These are phyloP conservation scores for Ptychobarbus kaznakovi DNA, from an alignment of 2,797 vertebrate species.

Conservation along the genomic window DNA sequence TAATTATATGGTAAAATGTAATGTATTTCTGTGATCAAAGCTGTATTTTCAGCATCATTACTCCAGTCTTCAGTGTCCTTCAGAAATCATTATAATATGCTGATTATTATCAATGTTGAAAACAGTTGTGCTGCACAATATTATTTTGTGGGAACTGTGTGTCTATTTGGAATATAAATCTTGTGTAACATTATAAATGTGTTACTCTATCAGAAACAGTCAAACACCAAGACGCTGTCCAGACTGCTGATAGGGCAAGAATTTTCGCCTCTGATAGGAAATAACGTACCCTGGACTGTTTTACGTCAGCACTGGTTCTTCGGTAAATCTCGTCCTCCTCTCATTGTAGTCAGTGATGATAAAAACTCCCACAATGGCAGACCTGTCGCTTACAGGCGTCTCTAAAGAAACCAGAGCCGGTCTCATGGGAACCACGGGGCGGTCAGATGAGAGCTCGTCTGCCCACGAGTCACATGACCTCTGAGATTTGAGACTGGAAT, in stretches of 20 bases:
- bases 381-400: conserved; percentile 7
- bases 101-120: background rate
- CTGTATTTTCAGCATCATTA: background rate
- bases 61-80: background rate
- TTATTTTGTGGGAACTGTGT: background rate
- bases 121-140: background rate
- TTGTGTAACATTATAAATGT: background rate
- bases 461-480: background rate
- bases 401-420: conserved; percentile 25
- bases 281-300: background rate
- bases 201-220: background rate
- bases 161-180: background rate
- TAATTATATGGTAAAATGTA: background rate
- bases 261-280: background rate
- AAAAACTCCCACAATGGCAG: conserved; percentile 25
- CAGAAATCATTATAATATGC: background rate
- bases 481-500: conserved; percentile 18
- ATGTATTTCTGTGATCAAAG: background rate
- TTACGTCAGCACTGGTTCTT: background rate
- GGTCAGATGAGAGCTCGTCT: background rate
- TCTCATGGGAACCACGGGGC: conserved; percentile 19
- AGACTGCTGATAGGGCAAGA: conserved; percentile 1
- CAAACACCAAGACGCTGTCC: background rate
- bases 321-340: background rate
- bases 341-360: background rate